Percentiles rank a stretch among this genome's conserved stretches.
Conservation (phyloP, 2,113 vertebrate species). For the Paedocypris sp. region DNA sequence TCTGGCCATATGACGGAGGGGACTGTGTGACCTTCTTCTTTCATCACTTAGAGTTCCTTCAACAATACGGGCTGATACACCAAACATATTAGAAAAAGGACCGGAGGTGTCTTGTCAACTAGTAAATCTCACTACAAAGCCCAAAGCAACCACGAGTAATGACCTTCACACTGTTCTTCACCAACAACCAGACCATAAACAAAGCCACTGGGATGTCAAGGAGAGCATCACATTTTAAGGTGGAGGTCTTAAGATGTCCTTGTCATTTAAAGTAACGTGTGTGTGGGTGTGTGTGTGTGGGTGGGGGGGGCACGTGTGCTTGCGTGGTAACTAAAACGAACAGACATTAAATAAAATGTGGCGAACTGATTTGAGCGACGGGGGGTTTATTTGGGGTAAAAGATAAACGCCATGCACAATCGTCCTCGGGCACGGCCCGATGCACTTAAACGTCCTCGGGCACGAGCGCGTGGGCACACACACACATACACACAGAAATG, state of each 20-base stretch:
- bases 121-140: conserved; percentile 16
- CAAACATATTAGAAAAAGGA: conserved; percentile 3
- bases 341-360: no score
- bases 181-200: not conserved
- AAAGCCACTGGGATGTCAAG: not conserved
- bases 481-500: not conserved
- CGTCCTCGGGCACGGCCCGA: no score
- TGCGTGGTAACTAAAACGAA: no score
- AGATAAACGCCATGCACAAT: no score
- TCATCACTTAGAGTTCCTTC: conserved; percentile 3
- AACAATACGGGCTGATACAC: not conserved
- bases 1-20: not conserved
- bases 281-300: no score
- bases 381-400: no score
- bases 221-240: not conserved
- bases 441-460: no score
- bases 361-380: no score
- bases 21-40: conserved; percentile 8
- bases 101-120: not conserved
- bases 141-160: not conserved
- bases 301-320: no score
- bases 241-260: not conserved
- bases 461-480: not conserved
- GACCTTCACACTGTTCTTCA: conserved; percentile 7
- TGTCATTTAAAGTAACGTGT: not conserved